Conservation (phyloP, 2,888 invertebrate genomes). For the Stenurella melanura region DNA sequence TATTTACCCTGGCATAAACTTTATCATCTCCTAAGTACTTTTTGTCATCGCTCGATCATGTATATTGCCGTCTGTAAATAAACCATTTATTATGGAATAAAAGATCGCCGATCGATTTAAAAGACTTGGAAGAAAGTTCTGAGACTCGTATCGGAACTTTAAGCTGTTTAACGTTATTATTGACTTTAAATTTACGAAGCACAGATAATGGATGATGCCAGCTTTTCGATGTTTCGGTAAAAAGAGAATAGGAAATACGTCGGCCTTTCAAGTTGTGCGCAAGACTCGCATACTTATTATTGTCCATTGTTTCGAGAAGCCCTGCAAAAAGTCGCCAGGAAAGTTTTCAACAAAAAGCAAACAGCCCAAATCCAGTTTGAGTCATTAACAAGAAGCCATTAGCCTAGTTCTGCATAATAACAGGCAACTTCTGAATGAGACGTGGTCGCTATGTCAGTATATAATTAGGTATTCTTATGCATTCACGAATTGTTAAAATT, state of each 20-base stretch:
- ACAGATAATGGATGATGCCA: conserved; percentile 61
- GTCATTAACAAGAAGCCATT: conserved; percentile 35
- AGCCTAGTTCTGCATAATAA: conserved; percentile 19
- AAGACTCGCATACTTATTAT: conserved; percentile 32
- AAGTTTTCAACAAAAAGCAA: conserved; percentile 28
- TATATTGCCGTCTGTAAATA: conserved; percentile 26
- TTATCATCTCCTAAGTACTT: conserved; percentile 6
- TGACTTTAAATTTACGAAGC: conserved; percentile 69
- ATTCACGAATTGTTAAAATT: neutral
- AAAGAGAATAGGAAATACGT: conserved; percentile 15
- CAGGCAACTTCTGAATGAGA: neutral
- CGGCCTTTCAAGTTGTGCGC: conserved; percentile 59
- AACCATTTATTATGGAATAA: conserved; percentile 29
- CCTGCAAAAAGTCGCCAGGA: conserved; percentile 18
- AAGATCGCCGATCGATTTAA: conserved; percentile 5
- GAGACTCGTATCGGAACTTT: conserved; percentile 59
- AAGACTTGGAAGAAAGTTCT: conserved; percentile 35
- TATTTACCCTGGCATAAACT: neutral
- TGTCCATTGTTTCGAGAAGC: conserved; percentile 22
- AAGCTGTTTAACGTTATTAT: conserved; percentile 68
- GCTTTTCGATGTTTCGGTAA: conserved; percentile 21
- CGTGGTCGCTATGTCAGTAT: neutral
- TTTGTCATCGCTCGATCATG: conserved; percentile 15
- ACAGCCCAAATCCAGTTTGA: conserved; percentile 31
- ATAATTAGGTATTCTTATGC: conserved; percentile 2